Percentiles rank a stretch among this genome's conserved stretches.
Conservation (phyloP, 1,140 invertebrate species). For the Babylonia areolata region DNA sequence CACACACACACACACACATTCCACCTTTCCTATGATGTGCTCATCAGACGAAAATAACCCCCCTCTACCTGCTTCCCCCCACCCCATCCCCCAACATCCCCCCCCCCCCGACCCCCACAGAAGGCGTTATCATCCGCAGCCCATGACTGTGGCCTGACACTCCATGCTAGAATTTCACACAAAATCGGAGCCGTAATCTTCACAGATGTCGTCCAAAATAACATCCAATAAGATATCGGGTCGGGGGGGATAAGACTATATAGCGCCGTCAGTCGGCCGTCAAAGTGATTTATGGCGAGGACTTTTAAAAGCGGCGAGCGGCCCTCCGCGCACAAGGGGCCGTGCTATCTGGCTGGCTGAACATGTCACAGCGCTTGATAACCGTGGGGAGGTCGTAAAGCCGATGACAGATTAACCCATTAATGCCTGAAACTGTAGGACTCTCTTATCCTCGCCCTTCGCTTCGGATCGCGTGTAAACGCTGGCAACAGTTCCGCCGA, state of each 20-base stretch:
- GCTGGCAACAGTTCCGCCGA: background rate
- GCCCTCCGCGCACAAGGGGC: background rate
- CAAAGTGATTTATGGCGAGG: background rate
- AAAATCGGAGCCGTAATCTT: background rate
- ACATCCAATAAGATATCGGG: background rate
- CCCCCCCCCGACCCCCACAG: background rate
- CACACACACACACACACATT: background rate
- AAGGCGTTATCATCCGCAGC: background rate
- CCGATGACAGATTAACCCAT: constrained; percentile 3
- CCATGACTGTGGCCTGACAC: background rate
- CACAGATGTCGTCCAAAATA: constrained; percentile 3
- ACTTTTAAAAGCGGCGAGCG: background rate
- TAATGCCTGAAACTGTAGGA: background rate
- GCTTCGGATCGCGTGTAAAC: background rate
- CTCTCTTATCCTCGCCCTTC: constrained; percentile 5
- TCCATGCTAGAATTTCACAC: background rate
- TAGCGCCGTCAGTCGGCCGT: background rate
- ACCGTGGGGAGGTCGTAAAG: background rate
- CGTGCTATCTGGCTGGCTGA: background rate
- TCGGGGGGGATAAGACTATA: background rate
- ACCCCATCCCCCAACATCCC: background rate
- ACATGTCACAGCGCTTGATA: background rate
- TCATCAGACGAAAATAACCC: background rate
- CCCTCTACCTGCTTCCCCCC: background rate
- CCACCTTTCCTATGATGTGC: too few relatives aligned